These are phyloP conservation scores for Anguilla rostrata DNA, from an alignment of 2,113 vertebrate genomes.

Conservation along the genomic window DNA sequence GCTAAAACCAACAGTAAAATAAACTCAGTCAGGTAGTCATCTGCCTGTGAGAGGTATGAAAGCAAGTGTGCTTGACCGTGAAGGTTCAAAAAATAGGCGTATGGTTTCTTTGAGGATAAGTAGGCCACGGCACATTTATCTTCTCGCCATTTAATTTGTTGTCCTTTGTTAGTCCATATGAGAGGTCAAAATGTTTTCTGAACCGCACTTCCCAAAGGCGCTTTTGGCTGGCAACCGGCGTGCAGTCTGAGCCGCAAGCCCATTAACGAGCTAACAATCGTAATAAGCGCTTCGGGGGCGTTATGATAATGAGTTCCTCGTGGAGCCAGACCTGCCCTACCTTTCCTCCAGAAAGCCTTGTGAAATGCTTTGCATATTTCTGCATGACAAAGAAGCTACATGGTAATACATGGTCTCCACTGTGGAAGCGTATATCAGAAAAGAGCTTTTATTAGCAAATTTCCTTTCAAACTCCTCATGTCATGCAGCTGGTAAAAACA, in stretches of 20 bases:
- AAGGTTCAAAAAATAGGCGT: neutral
- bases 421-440: neutral
- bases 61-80: neutral
- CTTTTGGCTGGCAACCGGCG: neutral
- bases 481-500: neutral
- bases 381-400: neutral
- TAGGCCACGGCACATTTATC: neutral
- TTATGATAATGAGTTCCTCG: neutral
- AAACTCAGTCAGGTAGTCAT: slow-evolving; percentile 10
- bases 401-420: neutral
- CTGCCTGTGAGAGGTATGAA: neutral
- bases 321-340: neutral
- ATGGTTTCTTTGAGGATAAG: neutral
- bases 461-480: neutral
- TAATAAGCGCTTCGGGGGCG: slow-evolving; percentile 6
- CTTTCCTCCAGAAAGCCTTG: neutral
- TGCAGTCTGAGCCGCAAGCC: slow-evolving; percentile 2
- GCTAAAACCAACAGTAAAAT: slow-evolving; percentile 10
- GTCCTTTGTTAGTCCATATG: neutral
- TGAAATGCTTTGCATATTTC: neutral
- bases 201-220: neutral
- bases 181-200: neutral
- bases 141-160: neutral
- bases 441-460: slow-evolving; percentile 1
- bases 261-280: slow-evolving; percentile 18